Evolutionary conservation across 2,888 invertebrate species (phyloP).

Genomic region (Hymenopus coronatus): DNA sequence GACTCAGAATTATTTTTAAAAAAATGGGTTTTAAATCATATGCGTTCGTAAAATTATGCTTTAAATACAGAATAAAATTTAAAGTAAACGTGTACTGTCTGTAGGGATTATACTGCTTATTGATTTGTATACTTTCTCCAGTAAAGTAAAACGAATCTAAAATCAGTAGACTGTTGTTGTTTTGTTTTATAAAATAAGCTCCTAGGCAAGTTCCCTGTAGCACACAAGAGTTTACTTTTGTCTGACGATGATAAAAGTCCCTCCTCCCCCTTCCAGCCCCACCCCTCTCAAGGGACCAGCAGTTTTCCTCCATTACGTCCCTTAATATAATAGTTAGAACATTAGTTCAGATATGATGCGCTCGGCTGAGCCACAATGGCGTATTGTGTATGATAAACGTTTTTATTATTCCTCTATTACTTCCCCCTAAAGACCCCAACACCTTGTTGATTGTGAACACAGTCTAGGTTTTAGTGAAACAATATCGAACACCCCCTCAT

Average conservation of each 20-base stretch:
- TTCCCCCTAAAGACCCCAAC: not conserved
- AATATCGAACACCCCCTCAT: not conserved
- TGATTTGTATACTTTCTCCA: too few relatives aligned
- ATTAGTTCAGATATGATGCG: slow-evolving; percentile 19
- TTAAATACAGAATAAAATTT: too few relatives aligned
- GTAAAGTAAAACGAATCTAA: too few relatives aligned
- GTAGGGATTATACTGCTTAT: too few relatives aligned
- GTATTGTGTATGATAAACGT: slow-evolving; percentile 19
- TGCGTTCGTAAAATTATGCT: too few relatives aligned
- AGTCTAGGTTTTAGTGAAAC: not conserved
- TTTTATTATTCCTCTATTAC: not conserved
- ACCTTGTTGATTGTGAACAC: not conserved
- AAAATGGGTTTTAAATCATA: too few relatives aligned
- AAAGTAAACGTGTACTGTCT: too few relatives aligned
- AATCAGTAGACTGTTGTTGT: too few relatives aligned
- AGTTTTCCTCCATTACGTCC: not conserved
- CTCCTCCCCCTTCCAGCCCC: not conserved
- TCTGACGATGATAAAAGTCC: slow-evolving; percentile 4
- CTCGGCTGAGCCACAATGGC: slow-evolving; percentile 10
- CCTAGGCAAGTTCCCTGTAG: not conserved
- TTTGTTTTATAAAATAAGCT: too few relatives aligned
- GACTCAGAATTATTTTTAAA: too few relatives aligned
- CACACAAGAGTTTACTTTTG: not conserved
- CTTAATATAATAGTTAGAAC: slow-evolving; percentile 18
- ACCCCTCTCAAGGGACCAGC: not conserved